Evolutionary conservation across 2,797 vertebrate genomes (phyloP).

Genomic region (Nannoperca australis): DNA sequence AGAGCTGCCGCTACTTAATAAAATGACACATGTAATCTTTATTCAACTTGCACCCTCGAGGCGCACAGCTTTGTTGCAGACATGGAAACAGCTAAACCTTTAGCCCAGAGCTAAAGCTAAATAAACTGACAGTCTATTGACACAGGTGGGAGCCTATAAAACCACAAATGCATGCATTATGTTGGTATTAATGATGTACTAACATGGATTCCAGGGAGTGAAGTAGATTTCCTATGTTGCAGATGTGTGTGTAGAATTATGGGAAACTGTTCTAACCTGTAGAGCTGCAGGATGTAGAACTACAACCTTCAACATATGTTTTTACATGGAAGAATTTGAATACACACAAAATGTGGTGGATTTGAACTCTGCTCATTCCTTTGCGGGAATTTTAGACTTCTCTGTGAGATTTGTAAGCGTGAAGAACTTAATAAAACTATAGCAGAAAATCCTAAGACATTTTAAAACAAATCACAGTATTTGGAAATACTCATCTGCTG

Average conservation of each 20-base stretch:
- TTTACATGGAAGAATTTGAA: neutral
- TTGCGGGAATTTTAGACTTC: neutral
- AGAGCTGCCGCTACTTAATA: conserved; percentile 73
- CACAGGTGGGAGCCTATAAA: conserved; percentile 70
- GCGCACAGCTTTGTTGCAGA: conserved; percentile 49
- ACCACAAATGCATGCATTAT: conserved; percentile 63
- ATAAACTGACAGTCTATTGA: conserved; percentile 73
- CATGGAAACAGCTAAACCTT: conserved; percentile 64
- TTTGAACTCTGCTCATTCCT: neutral
- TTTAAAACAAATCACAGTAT: neutral
- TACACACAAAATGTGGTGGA: neutral
- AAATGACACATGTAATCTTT: conserved; percentile 82
- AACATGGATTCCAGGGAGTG: conserved; percentile 42
- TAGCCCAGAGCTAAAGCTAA: conserved; percentile 66
- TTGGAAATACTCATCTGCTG: neutral
- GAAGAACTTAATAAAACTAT: neutral
- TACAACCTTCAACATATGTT: neutral
- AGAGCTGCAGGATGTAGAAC: neutral
- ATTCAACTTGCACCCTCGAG: conserved; percentile 71
- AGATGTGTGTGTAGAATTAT: conserved; percentile 8
- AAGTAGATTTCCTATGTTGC: conserved; percentile 40
- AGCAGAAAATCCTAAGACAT: neutral
- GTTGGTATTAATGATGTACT: conserved; percentile 68
- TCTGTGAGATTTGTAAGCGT: neutral
- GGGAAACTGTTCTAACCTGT: conserved; percentile 10